Evolutionary conservation across 2,797 vertebrate species (phyloP).

Genomic region (Gallinago stenura): DNA sequence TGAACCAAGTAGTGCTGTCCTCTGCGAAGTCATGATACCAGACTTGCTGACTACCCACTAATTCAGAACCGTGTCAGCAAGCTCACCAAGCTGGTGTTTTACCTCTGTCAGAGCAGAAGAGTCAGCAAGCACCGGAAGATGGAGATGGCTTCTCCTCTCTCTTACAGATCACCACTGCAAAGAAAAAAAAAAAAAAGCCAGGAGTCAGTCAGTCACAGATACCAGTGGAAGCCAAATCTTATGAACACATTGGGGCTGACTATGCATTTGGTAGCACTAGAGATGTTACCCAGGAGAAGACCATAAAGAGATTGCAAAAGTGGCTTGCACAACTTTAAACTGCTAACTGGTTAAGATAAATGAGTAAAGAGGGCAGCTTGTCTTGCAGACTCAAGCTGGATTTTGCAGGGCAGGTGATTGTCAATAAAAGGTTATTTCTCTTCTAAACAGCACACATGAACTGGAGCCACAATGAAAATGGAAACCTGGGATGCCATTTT

Average conservation of each 20-base stretch:
- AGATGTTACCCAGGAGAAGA: not conserved
- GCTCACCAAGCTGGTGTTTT: not conserved
- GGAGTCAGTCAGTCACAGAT: not conserved
- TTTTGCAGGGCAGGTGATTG: not conserved
- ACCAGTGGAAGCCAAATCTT: not conserved
- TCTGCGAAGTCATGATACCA: not conserved
- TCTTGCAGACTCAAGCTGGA: not conserved
- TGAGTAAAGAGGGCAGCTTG: not conserved
- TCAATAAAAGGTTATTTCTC: not conserved
- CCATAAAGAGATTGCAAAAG: not conserved
- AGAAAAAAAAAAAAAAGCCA: not conserved
- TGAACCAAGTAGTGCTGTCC: not conserved
- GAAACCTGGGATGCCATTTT: not conserved
- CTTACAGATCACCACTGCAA: not conserved
- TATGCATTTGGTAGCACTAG: not conserved
- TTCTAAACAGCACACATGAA: not conserved
- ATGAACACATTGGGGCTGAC: not conserved
- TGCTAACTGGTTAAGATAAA: not conserved
- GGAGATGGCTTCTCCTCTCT: not conserved
- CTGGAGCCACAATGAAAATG: not conserved
- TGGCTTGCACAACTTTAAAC: not conserved
- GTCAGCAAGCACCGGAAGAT: not conserved
- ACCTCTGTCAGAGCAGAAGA: not conserved
- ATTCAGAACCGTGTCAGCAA: not conserved
- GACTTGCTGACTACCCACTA: not conserved